phyloP scores from a whole-genome alignment of 2,888 invertebrate genomes.

The Leptopilina syphax region DNA sequence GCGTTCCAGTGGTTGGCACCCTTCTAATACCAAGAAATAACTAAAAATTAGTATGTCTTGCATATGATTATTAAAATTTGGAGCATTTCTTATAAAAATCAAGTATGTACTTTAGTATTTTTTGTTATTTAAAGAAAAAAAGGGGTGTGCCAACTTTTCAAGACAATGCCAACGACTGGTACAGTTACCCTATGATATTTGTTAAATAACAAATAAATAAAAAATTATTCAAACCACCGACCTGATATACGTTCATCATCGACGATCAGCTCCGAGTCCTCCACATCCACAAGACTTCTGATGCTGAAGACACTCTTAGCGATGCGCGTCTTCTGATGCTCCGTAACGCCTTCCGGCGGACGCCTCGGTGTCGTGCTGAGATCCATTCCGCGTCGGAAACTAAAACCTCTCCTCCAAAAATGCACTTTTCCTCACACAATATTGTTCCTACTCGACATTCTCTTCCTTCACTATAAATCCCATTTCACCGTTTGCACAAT shows the following conservation, averaged over 20 bases:
- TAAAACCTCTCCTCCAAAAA: background rate
- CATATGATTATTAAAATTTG: no score
- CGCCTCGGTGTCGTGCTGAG: constrained; percentile 77
- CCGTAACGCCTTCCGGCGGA: constrained; percentile 71
- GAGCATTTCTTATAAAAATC: no score
- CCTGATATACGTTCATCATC: constrained; percentile 62
- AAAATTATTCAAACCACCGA: constrained; percentile 56
- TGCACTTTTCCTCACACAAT: constrained; percentile 9
- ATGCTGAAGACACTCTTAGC: constrained; percentile 82
- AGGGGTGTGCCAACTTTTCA: no score
- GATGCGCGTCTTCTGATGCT: constrained; percentile 77
- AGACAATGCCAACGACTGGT: no score
- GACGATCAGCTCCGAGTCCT: constrained; percentile 71
- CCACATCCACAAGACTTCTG: constrained; percentile 79
- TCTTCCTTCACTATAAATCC: constrained; percentile 12
- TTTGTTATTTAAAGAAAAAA: no score
- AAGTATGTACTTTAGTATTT: no score
- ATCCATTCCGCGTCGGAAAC: constrained; percentile 74
- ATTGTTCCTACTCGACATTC: background rate
- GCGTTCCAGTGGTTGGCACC: no score
- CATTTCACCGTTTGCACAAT: background rate
- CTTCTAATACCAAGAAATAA: no score
- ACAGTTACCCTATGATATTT: no score
- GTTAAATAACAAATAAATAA: background rate
- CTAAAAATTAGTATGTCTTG: no score